These are phyloP conservation scores for Drosophila bipectinata DNA, from an alignment of 1,140 invertebrate species.

Conservation along the genomic window DNA sequence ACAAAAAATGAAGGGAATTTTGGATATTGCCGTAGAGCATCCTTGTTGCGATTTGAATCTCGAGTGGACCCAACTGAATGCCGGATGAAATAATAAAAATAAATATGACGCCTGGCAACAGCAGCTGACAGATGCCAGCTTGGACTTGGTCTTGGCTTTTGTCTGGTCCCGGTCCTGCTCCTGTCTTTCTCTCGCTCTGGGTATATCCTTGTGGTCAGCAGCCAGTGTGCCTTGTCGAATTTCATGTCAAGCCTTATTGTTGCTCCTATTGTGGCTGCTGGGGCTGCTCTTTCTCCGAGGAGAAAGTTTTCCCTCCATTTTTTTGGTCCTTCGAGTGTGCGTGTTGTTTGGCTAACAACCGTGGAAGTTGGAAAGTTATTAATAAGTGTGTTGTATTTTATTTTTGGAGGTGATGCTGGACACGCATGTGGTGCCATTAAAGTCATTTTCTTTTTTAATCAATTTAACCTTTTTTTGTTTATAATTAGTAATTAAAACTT, in stretches of 20 bases:
- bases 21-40: constrained; percentile 59
- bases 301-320: neutral
- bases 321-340: constrained; percentile 7
- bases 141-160: constrained; percentile 42
- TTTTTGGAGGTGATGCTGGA: constrained; percentile 7
- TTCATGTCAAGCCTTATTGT: constrained; percentile 56
- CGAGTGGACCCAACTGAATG: constrained; percentile 21
- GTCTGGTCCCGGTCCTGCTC: constrained; percentile 14
- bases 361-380: constrained; percentile 52
- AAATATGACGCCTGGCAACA: constrained; percentile 44
- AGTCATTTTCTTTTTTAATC: neutral
- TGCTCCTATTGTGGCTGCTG: constrained; percentile 49
- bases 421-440: constrained; percentile 13
- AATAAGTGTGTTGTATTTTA: constrained; percentile 47
- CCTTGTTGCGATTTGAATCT: constrained; percentile 55
- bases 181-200: neutral
- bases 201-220: constrained; percentile 37
- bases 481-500: neutral
- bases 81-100: constrained; percentile 49
- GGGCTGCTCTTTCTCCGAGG: constrained; percentile 25
- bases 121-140: constrained; percentile 31
- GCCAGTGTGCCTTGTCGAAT: constrained; percentile 51
- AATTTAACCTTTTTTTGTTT: neutral
- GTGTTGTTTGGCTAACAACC: constrained; percentile 33
- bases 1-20: constrained; percentile 18